Base-by-base conservation (phyloP, 2,113 vertebrate species). In the Etheostoma spectabile region DNA sequence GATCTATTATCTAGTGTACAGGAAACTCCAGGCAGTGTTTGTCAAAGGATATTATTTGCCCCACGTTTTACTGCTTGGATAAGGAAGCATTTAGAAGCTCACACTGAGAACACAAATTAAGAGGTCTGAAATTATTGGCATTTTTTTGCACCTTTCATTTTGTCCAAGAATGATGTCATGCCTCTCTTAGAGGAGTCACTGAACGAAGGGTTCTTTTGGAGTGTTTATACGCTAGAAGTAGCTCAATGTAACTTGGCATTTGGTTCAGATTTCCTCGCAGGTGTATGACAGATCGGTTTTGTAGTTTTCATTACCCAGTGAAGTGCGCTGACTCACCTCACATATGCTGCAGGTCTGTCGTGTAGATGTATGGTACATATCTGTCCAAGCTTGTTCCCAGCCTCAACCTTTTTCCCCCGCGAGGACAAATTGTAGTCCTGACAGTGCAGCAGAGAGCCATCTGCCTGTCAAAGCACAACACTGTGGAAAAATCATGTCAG, bases 311-410 rank as follows among this genome's bases (percentile, higher is more conserved):
- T 79, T 69, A 68, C 73, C 48, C 80, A 80, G 45, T 55, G 77
- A 79, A 70, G 57, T 2, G 2, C 1, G 51, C 74, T 67, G 57
- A 81, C 48, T 84, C 78, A 82, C 66, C 84, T 84, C 78, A 73
- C 67, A 22, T 51, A 45, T 33, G 56, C 77, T 80, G 75, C 64
- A 76, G 22, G 38, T 79, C 73, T 66, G 55, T 57, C 77, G 52
- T 71, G 74, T 65, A 79, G 82, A 69, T 72, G 60, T 30, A 22
- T 33, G 76, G 60, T 30, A 22, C 38, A 78, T 82, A 90, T 94
- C 75, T 93, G 93, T 80, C 77, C 75, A 80, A 74, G 92, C 93
- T 93, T 94, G 94, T 92, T 82, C 55, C 53, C 64, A 35, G 80
- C 72, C 82, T 85, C 55, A 24, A 53, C n/a, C 77, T 74, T 72